Conservation (phyloP, 2,888 invertebrate species). For the Pasiphila rectangulata region DNA sequence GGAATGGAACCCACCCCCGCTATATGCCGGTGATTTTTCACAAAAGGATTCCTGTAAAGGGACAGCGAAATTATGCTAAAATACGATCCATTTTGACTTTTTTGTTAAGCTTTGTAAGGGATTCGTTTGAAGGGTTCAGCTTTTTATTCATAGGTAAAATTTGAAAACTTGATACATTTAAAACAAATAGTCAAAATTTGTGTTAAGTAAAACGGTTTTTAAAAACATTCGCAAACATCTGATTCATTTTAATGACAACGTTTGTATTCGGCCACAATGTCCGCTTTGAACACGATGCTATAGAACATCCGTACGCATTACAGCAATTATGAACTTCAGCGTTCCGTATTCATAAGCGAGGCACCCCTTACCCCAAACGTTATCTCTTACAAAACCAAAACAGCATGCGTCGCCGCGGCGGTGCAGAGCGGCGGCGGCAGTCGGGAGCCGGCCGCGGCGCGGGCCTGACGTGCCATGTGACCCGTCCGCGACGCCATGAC, state of each 20-base stretch:
- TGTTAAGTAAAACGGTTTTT: too few relatives aligned
- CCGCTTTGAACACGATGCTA: background rate
- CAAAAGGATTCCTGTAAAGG: background rate
- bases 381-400: slow-evolving; percentile 23
- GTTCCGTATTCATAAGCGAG: slow-evolving; percentile 3
- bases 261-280: too few relatives aligned
- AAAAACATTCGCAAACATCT: background rate
- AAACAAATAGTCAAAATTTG: background rate
- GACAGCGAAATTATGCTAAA: slow-evolving; percentile 1
- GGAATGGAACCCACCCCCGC: slow-evolving; percentile 20
- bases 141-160: background rate
- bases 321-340: background rate
- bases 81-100: background rate
- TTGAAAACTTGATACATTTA: background rate
- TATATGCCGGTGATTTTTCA: background rate
- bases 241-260: too few relatives aligned
- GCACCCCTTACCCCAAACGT: slow-evolving; percentile 7
- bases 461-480: slow-evolving; percentile 61
- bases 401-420: slow-evolving; percentile 50
- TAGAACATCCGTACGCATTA: background rate
- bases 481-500: slow-evolving; percentile 64
- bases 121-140: background rate
- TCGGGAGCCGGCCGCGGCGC: slow-evolving; percentile 43
- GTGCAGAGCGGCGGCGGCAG: slow-evolving; percentile 56
- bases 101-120: background rate